A percentile compares a stretch with the other conserved stretches of the same genome.
Evolutionary conservation across 2,797 vertebrate genomes (phyloP).

Genomic region (Craterocephalus amniculus): DNA sequence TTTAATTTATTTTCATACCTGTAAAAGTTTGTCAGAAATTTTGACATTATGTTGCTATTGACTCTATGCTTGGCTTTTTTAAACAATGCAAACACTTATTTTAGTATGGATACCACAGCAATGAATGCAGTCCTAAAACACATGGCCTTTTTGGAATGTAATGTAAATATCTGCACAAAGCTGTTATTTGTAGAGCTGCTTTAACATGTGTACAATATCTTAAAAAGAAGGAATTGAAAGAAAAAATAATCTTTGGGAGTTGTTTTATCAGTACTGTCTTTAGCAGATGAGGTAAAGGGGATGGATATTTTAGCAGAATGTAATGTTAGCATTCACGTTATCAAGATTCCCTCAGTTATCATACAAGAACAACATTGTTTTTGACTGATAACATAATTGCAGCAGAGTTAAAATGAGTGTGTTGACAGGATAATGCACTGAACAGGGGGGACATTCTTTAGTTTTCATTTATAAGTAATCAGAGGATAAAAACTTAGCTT

Average conservation of each 20-base stretch:
- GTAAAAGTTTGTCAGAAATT: neutral
- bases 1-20: neutral
- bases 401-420: constrained; percentile 7
- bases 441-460: neutral
- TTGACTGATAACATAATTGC: constrained; percentile 1
- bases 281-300: no score
- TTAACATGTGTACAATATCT: no score
- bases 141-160: neutral
- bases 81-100: neutral
- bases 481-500: constrained; percentile 23
- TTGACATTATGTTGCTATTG: no score
- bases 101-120: neutral
- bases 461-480: constrained; percentile 12
- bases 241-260: no score
- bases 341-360: no score
- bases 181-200: no score
- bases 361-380: neutral
- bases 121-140: neutral
- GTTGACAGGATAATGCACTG: constrained; percentile 5
- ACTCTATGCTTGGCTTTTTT: neutral
- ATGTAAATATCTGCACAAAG: neutral
- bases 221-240: no score
- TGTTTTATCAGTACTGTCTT: no score
- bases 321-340: no score
- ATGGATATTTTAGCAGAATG: no score